Conservation (phyloP, 1,140 invertebrate species). For the Globodera ellingtonae region DNA sequence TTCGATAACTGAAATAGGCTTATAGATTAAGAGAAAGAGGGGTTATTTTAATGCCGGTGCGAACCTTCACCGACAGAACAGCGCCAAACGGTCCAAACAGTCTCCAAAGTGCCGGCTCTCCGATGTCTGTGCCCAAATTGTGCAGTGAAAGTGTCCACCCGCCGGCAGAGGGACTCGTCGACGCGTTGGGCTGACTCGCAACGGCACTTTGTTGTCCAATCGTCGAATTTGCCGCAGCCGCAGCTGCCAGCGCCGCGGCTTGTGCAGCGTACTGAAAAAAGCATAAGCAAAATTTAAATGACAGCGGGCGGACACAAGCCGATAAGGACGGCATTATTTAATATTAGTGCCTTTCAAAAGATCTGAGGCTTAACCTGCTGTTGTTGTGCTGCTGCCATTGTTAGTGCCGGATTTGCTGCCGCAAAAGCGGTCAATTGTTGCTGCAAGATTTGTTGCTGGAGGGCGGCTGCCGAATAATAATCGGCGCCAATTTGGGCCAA, state of each 20-base stretch:
- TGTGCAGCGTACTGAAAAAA: conserved; percentile 23
- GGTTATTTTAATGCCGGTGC: background rate
- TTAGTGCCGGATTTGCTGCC: conserved; percentile 66
- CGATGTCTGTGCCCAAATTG: conserved; percentile 94
- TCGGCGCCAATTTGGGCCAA: conserved; percentile 25
- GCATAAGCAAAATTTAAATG: background rate
- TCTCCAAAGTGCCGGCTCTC: conserved; percentile 97
- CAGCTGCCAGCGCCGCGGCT: conserved; percentile 31
- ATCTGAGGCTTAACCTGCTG: conserved; percentile 13
- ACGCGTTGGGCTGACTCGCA: background rate
- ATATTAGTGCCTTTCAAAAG: too few species aligned
- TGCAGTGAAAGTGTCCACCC: conserved; percentile 89
- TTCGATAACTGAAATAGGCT: conserved; percentile 79
- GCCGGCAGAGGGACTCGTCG: conserved; percentile 7
- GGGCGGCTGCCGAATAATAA: conserved; percentile 5
- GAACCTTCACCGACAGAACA: conserved; percentile 89
- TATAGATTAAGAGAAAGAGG: too few species aligned
- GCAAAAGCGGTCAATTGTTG: conserved; percentile 83
- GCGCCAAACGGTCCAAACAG: conserved; percentile 98
- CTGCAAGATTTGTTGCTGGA: conserved; percentile 67
- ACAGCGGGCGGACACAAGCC: background rate
- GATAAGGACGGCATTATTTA: too few species aligned
- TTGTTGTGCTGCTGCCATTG: conserved; percentile 29
- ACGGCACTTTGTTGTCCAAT: conserved; percentile 14
- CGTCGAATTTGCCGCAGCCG: conserved; percentile 17